Percentiles rank a stretch among this genome's conserved stretches.
These are phyloP conservation scores for Crotalus tigris DNA, from an alignment of 2,113 vertebrate genomes.

Conservation along the genomic window DNA sequence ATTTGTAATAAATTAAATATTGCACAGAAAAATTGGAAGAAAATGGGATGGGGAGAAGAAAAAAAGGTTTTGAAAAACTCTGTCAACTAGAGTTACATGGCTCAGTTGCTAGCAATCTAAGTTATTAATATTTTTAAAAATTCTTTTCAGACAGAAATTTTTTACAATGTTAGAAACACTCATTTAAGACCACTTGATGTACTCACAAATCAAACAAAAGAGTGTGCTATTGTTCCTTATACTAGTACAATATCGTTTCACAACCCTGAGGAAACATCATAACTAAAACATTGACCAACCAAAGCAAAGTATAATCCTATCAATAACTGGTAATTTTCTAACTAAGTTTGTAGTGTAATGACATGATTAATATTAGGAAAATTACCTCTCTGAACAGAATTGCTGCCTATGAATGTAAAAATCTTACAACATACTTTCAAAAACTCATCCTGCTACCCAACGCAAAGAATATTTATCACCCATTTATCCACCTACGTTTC, in stretches of 20 bases:
- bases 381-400: neutral
- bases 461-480: neutral
- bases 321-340: neutral
- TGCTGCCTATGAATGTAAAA: neutral
- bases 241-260: neutral
- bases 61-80: neutral
- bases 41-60: neutral
- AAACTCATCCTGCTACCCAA: neutral
- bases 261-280: neutral
- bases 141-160: neutral
- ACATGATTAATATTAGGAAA: neutral
- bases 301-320: neutral
- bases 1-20: constrained; percentile 51
- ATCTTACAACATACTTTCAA: neutral
- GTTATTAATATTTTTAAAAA: neutral
- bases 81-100: constrained; percentile 5
- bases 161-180: neutral
- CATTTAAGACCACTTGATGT: neutral
- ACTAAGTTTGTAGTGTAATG: neutral
- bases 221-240: neutral
- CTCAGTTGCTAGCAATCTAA: neutral
- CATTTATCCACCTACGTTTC: neutral
- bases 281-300: neutral
- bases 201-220: neutral
- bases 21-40: constrained; percentile 5